Base-by-base conservation (phyloP, 2,888 invertebrate genomes). In the Cordilura impudica region DNA sequence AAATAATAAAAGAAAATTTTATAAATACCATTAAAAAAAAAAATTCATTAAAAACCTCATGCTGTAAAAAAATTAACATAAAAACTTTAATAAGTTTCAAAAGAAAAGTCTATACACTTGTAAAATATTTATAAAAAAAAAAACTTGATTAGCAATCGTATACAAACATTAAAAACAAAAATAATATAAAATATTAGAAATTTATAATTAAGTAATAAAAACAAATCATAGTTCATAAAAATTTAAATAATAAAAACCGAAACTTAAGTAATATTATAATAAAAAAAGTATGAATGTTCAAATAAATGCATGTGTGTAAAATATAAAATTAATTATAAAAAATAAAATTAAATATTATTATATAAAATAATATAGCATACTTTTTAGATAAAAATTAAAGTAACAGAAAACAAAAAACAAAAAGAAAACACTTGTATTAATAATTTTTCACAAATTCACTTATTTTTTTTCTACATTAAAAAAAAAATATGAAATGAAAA, bases 151-250 rank as follows among this genome's bases (percentile, higher is more conserved):
- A 75, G 79, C 79, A 79, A 79, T 75, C 51, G 71, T 79, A 81
- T 76, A 77, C 76, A 81, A 81, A 76, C 51, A 80, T 72, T 75
- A 75, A 49, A 65, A 73, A 35, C 2, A 31, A 61, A 14, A 67
- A 71, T 67, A 78, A 80, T 58, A 83, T 60, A 78, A 78, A 65
- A 69, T 65, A 77, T 66, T 76, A 76, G 73, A 70, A 76, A 65
- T 70, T 77, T 65, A 58, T 65, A 61, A 58, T 53, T 54, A 74
- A 70, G 61, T 53, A 67, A 75, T 67, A 66, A 70, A 66, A 79
- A 67, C 79, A 79, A 79, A 79, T 79, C 75, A 79, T 79, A 75
- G 75, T 79, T 75, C 65, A 72, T 75, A 72, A 67, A 67, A 67
- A 23, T 29, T 60, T 60, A 60, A 45, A 72, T 63, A 51, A 73